A percentile compares a stretch with the other conserved stretches of the same genome.
Conservation (phyloP, 2,797 vertebrate species). For the Sparidentex hasta region DNA sequence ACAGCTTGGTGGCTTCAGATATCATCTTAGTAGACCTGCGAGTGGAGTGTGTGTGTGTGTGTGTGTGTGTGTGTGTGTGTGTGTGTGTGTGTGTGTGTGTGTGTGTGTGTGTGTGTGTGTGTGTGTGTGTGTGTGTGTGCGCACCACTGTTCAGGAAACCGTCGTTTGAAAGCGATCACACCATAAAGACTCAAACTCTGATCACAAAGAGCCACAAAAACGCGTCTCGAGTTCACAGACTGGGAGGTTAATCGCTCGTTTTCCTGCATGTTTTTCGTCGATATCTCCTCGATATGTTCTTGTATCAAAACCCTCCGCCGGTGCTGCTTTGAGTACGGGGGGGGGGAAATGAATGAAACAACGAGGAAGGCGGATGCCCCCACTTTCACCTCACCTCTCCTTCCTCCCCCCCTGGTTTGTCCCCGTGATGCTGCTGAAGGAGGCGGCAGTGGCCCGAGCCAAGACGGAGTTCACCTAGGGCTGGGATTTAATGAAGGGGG, state of each 20-base stretch:
- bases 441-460: slow-evolving; percentile 54
- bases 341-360: slow-evolving; percentile 13
- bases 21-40: slow-evolving; percentile 42
- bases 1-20: slow-evolving; percentile 44
- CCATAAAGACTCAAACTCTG: slow-evolving; percentile 20
- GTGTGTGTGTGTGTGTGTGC: neutral
- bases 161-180: slow-evolving; percentile 25
- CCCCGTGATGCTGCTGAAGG: slow-evolving; percentile 39
- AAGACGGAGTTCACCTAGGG: slow-evolving; percentile 76
- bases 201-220: neutral
- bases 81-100: slow-evolving; percentile 11
- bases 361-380: neutral
- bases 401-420: neutral
- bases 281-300: neutral
- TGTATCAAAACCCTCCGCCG: neutral
- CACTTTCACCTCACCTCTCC: slow-evolving; percentile 6
- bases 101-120: slow-evolving; percentile 8
- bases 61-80: slow-evolving; percentile 1
- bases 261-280: neutral
- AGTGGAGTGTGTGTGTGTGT: slow-evolving; percentile 15
- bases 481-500: slow-evolving; percentile 77
- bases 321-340: neutral
- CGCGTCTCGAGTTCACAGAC: neutral
- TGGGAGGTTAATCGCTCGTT: neutral
- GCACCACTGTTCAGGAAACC: neutral